Conservation (phyloP, 2,113 vertebrate species). For the Holacanthus passer region DNA sequence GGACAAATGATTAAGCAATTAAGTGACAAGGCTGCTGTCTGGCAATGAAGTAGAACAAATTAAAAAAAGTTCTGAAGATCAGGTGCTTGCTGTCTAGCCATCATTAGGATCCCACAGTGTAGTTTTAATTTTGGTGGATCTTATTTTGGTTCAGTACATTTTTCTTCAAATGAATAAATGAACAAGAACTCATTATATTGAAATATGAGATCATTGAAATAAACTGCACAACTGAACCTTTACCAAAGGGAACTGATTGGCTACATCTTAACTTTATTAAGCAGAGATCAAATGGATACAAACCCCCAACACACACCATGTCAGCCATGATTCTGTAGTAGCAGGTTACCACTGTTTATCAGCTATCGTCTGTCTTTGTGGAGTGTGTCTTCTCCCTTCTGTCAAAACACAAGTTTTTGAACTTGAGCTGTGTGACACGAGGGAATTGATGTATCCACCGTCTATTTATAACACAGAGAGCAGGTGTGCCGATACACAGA, state of each 20-base stretch:
- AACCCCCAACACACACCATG: neutral
- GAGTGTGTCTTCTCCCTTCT: constrained; percentile 43
- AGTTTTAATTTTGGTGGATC: neutral
- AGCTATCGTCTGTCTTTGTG: constrained; percentile 16
- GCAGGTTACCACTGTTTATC: constrained; percentile 3
- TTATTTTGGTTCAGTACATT: neutral
- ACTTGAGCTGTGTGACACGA: constrained; percentile 39
- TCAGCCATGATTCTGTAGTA: neutral
- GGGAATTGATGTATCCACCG: constrained; percentile 59
- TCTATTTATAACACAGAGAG: constrained; percentile 73
- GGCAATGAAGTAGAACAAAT: neutral
- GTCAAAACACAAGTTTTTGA: constrained; percentile 64
- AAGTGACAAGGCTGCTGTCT: neutral
- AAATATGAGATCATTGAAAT: neutral
- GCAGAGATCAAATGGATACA: neutral
- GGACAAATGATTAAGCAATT: neutral
- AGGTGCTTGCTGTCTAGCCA: neutral
- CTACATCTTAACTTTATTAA: neutral
- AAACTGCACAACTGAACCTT: neutral
- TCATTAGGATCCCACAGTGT: neutral
- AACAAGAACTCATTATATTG: neutral
- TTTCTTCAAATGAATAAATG: neutral
- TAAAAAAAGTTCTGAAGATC: neutral
- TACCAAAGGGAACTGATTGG: neutral
- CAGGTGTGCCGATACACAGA: constrained; percentile 59